These are phyloP conservation scores for Antheraea assamensis DNA, from an alignment of 2,888 invertebrate species.

Conservation along the genomic window DNA sequence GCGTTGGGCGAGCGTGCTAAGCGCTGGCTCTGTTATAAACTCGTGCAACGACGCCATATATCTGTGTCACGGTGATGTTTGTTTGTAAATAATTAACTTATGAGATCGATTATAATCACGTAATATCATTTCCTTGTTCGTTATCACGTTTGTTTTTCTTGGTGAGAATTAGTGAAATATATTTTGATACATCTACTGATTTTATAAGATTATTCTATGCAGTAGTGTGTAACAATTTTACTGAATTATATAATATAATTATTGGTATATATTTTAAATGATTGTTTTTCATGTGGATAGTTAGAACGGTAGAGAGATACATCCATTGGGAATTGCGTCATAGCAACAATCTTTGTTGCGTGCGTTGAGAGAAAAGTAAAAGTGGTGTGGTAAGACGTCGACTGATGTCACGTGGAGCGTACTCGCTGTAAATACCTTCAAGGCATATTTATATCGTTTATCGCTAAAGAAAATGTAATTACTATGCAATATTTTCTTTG, in stretches of 20 bases:
- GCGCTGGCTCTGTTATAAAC: neutral
- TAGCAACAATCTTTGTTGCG: conserved; percentile 32
- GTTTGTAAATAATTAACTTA: conserved; percentile 69
- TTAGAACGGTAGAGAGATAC: neutral
- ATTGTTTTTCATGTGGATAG: neutral
- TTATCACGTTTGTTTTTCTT: conserved; percentile 41
- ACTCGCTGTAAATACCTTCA: conserved; percentile 16
- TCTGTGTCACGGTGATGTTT: conserved; percentile 73
- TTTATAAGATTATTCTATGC: neutral
- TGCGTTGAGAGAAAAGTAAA: conserved; percentile 73
- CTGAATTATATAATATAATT: neutral
- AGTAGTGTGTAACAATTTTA: neutral
- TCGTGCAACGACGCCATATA: conserved; percentile 41
- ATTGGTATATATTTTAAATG: too few relatives aligned
- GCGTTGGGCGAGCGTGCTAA: conserved; percentile 34
- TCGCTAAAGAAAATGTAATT: neutral
- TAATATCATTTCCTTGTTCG: conserved; percentile 43
- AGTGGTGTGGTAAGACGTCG: conserved; percentile 64
- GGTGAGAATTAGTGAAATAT: neutral
- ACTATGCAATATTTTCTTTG: neutral
- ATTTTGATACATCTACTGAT: neutral
- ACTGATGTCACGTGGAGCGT: conserved; percentile 49
- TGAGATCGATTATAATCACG: conserved; percentile 49
- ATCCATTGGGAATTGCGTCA: conserved; percentile 4
- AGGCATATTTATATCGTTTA: neutral